A percentile compares a stretch with the other conserved stretches of the same genome.
Conservation (phyloP, 2,888 invertebrate genomes). For the Leuctra nigra region DNA sequence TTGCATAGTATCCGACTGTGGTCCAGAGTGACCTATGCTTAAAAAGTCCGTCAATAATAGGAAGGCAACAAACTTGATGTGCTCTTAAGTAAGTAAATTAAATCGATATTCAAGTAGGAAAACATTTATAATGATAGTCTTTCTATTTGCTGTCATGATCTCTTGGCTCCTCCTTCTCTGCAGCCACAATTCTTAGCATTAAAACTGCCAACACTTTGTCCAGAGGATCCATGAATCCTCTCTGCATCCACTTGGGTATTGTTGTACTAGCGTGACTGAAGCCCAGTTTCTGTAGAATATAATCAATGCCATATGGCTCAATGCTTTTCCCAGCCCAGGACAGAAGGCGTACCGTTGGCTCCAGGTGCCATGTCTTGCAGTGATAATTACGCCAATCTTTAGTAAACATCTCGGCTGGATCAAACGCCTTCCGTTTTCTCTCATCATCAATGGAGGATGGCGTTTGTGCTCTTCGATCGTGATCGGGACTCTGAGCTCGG, state of each 20-base stretch:
- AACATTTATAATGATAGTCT: too few species aligned
- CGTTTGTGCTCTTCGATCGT: constrained; percentile 32
- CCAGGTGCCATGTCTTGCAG: constrained; percentile 94
- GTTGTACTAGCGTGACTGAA: constrained; percentile 97
- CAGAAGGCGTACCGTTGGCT: constrained; percentile 79
- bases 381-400: constrained; percentile 87
- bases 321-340: constrained; percentile 95
- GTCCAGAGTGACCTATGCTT: too few species aligned
- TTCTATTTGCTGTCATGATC: background rate
- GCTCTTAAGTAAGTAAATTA: too few species aligned
- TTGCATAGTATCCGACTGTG: too few species aligned
- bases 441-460: constrained; percentile 5
- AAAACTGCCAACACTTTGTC: constrained; percentile 84
- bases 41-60: too few species aligned
- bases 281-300: constrained; percentile 94
- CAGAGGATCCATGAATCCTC: constrained; percentile 95
- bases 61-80: too few species aligned
- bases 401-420: constrained; percentile 56
- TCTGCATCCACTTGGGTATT: constrained; percentile 98
- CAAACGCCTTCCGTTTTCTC: constrained; percentile 39
- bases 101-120: too few species aligned
- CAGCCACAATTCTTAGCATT: constrained; percentile 60
- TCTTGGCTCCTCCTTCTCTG: constrained; percentile 39
- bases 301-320: constrained; percentile 97
- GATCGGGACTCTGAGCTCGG: constrained; percentile 42